Conservation (phyloP, 2,797 vertebrate genomes). For the Pseudochaenichthys georgianus region DNA sequence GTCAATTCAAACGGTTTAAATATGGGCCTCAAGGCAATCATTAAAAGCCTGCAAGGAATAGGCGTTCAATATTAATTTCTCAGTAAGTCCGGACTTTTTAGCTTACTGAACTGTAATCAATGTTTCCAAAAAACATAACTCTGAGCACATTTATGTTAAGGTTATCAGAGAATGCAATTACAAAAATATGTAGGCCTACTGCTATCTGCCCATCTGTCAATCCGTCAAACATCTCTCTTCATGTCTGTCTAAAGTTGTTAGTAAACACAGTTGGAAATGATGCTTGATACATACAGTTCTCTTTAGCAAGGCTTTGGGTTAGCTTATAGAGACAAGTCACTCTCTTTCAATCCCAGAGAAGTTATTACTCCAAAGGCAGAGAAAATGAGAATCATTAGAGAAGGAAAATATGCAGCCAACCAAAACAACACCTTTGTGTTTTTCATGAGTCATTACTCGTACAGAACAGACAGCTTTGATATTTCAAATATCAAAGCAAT, state of each 20-base stretch:
- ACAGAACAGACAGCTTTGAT: conserved; percentile 24
- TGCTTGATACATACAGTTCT: conserved; percentile 16
- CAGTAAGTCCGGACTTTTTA: conserved; percentile 24
- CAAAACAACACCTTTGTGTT: conserved; percentile 31
- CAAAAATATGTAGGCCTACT: background rate
- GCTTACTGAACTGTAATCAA: conserved; percentile 14
- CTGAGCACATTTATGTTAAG: conserved; percentile 14
- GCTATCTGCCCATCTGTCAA: background rate
- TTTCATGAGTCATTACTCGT: conserved; percentile 42
- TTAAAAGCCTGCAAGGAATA: conserved; percentile 3
- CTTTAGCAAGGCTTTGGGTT: conserved; percentile 11
- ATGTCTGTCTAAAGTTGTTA: background rate
- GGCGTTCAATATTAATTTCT: conserved; percentile 17
- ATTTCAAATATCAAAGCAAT: conserved; percentile 64
- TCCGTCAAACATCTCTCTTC: background rate
- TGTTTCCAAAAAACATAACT: conserved; percentile 36
- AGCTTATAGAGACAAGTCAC: conserved; percentile 1
- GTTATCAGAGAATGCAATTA: conserved; percentile 22
- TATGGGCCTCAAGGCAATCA: conserved; percentile 15
- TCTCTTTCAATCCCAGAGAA: conserved; percentile 21
- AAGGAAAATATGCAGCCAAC: conserved; percentile 18
- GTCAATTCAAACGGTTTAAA: conserved; percentile 32
- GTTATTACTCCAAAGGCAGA: conserved; percentile 35
- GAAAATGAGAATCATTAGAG: conserved; percentile 21
- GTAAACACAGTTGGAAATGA: conserved; percentile 2